These are phyloP conservation scores for Otus sunia DNA, from an alignment of 2,113 vertebrate genomes.

Conservation along the genomic window DNA sequence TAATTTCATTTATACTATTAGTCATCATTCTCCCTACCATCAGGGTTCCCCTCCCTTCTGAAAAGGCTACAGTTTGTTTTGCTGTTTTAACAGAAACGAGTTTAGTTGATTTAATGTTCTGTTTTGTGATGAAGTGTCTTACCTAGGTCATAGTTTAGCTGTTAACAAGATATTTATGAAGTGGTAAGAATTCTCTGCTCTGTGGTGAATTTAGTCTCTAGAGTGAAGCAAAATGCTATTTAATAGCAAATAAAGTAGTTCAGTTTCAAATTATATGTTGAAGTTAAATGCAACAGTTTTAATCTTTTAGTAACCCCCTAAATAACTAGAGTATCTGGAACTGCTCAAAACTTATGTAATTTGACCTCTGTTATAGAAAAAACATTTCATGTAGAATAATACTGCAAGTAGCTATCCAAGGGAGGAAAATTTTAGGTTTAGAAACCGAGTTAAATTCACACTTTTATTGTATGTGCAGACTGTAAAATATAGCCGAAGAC, in stretches of 20 bases:
- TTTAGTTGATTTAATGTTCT: slow-evolving; percentile 38
- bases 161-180: slow-evolving; percentile 47
- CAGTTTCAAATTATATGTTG: not conserved
- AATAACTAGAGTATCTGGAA: slow-evolving; percentile 16
- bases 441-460: not conserved
- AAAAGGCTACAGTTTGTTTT: slow-evolving; percentile 20
- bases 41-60: not conserved
- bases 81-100: not conserved
- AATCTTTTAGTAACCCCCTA: slow-evolving; percentile 1
- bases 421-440: not conserved
- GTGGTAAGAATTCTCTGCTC: slow-evolving; percentile 27
- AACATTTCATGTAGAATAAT: not conserved
- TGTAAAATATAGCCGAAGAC: not conserved
- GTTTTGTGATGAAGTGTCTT: slow-evolving; percentile 19
- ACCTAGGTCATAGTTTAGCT: slow-evolving; percentile 18
- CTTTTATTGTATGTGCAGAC: not conserved
- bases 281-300: slow-evolving; percentile 34
- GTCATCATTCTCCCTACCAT: not conserved
- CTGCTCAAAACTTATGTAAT: not conserved
- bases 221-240: slow-evolving; percentile 10
- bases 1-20: slow-evolving; percentile 5
- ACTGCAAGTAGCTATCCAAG: not conserved
- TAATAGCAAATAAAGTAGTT: slow-evolving; percentile 19
- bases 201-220: not conserved
- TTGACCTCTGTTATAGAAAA: not conserved